Percentiles rank a stretch among this genome's conserved stretches.
phyloP scores from a whole-genome alignment of 92 coral and sea anemone species.

The Parazoanthus swiftii region DNA sequence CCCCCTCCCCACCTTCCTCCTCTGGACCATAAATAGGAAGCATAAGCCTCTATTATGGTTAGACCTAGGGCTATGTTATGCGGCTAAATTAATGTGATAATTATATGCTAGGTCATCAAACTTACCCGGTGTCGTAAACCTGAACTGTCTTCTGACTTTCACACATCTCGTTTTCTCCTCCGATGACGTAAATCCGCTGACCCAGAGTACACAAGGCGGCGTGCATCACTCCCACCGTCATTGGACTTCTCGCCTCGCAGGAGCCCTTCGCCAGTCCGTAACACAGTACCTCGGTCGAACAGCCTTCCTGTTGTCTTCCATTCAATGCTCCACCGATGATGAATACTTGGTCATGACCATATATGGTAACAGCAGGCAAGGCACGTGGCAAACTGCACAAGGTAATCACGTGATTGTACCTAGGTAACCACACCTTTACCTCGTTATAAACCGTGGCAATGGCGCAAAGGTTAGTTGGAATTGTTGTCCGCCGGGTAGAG shows the following conservation, averaged over 20 bases:
- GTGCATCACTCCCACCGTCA: conserved; percentile 31
- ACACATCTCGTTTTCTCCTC: conserved; percentile 24
- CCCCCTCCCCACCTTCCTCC: too few relatives aligned
- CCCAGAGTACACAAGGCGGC: conserved; percentile 36
- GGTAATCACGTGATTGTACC: conserved; percentile 16
- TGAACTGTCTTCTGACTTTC: conserved; percentile 27
- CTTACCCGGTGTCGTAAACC: conserved; percentile 33
- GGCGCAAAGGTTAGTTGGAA: conserved; percentile 27
- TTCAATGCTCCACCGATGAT: conserved; percentile 32
- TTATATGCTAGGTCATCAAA: not conserved
- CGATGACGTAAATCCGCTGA: conserved; percentile 29
- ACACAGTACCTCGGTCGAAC: conserved; percentile 33
- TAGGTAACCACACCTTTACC: conserved; percentile 28
- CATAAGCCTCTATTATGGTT: not conserved
- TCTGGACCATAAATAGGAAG: not conserved
- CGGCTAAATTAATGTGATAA: not conserved
- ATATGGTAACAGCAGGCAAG: conserved; percentile 13
- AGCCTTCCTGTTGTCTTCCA: conserved; percentile 22
- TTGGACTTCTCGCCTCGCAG: not conserved
- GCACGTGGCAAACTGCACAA: conserved; percentile 19
- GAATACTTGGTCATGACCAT: conserved; percentile 21
- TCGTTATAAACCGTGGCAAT: conserved; percentile 19
- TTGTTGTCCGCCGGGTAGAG: not conserved
- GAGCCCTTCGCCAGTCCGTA: not conserved
- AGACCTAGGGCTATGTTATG: not conserved